These are phyloP conservation scores for Timema cristinae DNA, from an alignment of 2,888 invertebrate genomes.

Conservation along the genomic window DNA sequence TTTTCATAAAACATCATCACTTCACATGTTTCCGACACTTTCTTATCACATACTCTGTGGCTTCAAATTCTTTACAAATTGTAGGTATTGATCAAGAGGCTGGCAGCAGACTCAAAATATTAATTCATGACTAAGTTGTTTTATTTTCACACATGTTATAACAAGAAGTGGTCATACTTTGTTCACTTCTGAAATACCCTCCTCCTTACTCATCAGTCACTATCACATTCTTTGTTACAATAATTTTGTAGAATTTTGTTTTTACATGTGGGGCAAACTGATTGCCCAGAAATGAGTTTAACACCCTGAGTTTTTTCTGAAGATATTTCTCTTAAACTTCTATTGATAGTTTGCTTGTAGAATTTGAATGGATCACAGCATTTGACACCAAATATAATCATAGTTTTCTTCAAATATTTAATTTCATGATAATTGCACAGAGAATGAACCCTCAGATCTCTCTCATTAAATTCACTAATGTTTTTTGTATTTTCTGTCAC, in stretches of 20 bases:
- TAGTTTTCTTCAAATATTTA: constrained; percentile 9
- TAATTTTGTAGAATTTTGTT: background rate
- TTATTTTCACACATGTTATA: background rate
- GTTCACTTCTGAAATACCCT: background rate
- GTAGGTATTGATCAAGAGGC: constrained; percentile 27
- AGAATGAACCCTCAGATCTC: background rate
- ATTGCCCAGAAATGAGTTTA: background rate
- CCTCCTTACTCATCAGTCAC: background rate
- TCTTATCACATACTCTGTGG: constrained; percentile 24
- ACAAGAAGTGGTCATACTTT: background rate
- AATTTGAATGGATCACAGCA: constrained; percentile 8
- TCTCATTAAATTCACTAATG: background rate
- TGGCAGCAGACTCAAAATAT: constrained; percentile 30
- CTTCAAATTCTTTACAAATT: constrained; percentile 26
- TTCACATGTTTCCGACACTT: constrained; percentile 21
- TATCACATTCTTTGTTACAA: background rate
- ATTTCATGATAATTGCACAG: background rate
- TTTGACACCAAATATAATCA: background rate
- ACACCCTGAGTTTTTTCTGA: background rate
- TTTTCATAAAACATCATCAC: constrained; percentile 23
- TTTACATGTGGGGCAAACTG: background rate
- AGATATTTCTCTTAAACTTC: background rate
- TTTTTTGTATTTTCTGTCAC: background rate
- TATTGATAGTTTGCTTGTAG: background rate
- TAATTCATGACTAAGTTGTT: constrained; percentile 21